Evolutionary conservation across 2,113 vertebrate species (phyloP).

Genomic region (Nipponia nippon): DNA sequence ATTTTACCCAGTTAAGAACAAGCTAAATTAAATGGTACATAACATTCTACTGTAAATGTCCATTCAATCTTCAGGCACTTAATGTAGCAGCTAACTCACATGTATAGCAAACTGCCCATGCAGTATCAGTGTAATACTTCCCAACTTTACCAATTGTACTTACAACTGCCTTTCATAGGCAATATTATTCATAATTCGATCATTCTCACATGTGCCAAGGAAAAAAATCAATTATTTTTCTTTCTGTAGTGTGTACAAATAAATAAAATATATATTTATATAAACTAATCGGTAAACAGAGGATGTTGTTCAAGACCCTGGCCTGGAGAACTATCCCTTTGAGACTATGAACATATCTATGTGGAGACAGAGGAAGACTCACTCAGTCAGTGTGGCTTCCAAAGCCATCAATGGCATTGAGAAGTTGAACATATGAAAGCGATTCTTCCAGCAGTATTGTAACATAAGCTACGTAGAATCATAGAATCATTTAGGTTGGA

Average conservation of each 20-base stretch:
- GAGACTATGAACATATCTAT: not conserved
- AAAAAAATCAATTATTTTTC: not conserved
- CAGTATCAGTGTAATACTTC: not conserved
- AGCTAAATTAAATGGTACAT: not conserved
- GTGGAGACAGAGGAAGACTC: not conserved
- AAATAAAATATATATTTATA: not conserved
- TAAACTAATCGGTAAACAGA: not conserved
- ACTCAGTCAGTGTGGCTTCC: not conserved
- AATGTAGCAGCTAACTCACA: not conserved
- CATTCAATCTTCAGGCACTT: not conserved
- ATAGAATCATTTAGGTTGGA: not conserved
- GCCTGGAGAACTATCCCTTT: not conserved
- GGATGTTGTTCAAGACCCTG: not conserved
- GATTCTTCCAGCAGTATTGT: not conserved
- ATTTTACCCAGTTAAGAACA: not conserved
- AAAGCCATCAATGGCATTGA: not conserved
- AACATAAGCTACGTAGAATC: not conserved
- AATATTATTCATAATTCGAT: not conserved
- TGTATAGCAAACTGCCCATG: not conserved
- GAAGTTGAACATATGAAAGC: not conserved
- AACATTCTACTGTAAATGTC: not conserved
- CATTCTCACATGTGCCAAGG: not conserved
- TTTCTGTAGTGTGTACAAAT: not conserved
- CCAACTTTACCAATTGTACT: not conserved
- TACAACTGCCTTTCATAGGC: not conserved